These are phyloP conservation scores for Gnatocerus cornutus DNA, from an alignment of 2,888 invertebrate genomes.

Conservation along the genomic window DNA sequence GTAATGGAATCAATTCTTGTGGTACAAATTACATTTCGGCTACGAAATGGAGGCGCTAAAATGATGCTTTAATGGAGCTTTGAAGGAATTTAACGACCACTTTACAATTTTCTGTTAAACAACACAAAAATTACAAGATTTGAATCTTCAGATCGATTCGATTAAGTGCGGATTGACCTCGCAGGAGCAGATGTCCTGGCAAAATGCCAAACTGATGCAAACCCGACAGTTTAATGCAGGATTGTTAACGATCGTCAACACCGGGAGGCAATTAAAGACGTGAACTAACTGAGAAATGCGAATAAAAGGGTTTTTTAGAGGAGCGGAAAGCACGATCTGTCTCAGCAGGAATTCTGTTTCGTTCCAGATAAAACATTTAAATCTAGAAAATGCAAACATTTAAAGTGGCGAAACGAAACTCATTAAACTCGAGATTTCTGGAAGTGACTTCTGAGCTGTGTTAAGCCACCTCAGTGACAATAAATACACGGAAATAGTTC, in stretches of 20 bases:
- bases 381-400: background rate
- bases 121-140: constrained; percentile 5
- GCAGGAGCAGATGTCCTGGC: constrained; percentile 33
- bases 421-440: background rate
- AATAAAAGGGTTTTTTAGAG: background rate
- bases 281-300: constrained; percentile 25
- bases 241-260: constrained; percentile 38
- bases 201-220: constrained; percentile 38
- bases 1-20: constrained; percentile 41
- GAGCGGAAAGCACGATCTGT: constrained; percentile 12
- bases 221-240: constrained; percentile 26
- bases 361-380: background rate
- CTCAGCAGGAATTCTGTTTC: background rate
- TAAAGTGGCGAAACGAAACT: background rate
- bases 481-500: too few relatives aligned
- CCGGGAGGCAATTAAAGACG: constrained; percentile 35
- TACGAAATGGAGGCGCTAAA: constrained; percentile 29
- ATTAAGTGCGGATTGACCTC: constrained; percentile 40
- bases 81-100: constrained; percentile 7
- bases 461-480: too few relatives aligned
- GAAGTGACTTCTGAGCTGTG: too few relatives aligned
- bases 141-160: constrained; percentile 10
- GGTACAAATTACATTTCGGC: constrained; percentile 43
- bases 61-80: constrained; percentile 14
- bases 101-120: constrained; percentile 9